Base-by-base conservation (phyloP, 1,140 invertebrate species). In the Micrasema minimum region DNA sequence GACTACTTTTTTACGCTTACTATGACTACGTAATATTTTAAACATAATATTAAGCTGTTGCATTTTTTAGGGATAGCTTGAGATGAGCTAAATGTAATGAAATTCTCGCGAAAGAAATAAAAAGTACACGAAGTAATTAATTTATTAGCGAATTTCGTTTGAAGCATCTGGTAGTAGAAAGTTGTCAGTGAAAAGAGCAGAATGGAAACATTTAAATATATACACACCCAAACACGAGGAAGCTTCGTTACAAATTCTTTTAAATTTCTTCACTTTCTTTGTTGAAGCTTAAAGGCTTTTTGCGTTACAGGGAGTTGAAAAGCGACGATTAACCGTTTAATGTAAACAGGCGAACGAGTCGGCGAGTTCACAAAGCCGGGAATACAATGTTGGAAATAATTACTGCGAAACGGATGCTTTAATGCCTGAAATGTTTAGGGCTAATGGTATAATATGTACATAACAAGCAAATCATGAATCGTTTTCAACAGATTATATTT, bases 201-300 rank as follows among this genome's bases (percentile, higher is more conserved):
- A 22, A 65, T 20, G 61, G 64, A 51, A 65, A 65, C 37, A 23
- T 43, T 41, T 20, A 62, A 43, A 62, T 41, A 18, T n/a, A 35
- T 48, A 31, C 20, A 53, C 22, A n/a, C 35, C 18, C 37, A 20
- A 55, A 37, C 38, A 35, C 26, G 37, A 5, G n/a, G 41, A 38
- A 38, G 38, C 35, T 68, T 31, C 35, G 22, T 37, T n/a, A 55
- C 59, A 69, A 66, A 66, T 73, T 73, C 72, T 73, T 73, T 73
- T 51, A 65, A 70, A 73, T 69, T 74, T 68, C 68, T 73, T 73
- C 57, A 48, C 51, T 11, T 48, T 45, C 72, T 71, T 74, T 74
- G 68, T 74, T 53, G 68, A 74, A 74, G 66, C 72, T 74, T 74
- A 74, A 64, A 70, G 72, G 64, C 72, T 74, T 71, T 67, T 74